Conservation (phyloP, 2,113 vertebrate genomes). For the Cyphomyrus discorhynchus region DNA sequence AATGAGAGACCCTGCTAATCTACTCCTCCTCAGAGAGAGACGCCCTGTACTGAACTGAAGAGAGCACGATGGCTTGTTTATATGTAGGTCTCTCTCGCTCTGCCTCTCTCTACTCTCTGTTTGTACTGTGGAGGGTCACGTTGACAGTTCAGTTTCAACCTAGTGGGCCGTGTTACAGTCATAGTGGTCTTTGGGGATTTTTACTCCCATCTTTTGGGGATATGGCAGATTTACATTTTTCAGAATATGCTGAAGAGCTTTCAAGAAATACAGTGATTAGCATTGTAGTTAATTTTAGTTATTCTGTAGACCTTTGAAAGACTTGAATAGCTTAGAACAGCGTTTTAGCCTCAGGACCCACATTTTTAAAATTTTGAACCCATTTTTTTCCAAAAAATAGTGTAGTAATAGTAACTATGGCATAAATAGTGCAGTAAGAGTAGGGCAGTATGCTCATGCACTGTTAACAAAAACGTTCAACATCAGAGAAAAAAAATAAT, state of each 20-base stretch:
- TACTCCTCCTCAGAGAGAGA: neutral
- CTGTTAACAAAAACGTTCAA: neutral
- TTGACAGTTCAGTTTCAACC: conserved; percentile 13
- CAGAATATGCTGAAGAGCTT: neutral
- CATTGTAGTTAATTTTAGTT: neutral
- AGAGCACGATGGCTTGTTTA: neutral
- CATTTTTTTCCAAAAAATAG: neutral
- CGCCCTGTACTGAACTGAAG: neutral
- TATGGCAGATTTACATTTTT: neutral
- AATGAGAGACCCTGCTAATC: neutral
- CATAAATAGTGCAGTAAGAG: neutral
- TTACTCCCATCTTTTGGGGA: neutral
- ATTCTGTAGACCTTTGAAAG: neutral
- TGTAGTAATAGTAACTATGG: neutral
- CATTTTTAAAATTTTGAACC: neutral
- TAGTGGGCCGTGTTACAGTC: neutral
- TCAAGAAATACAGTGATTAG: neutral
- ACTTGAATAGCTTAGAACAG: neutral
- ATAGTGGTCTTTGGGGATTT: neutral
- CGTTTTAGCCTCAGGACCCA: neutral
- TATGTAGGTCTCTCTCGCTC: conserved; percentile 25
- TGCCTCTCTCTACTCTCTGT: conserved; percentile 49
- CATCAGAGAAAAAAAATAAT: neutral
- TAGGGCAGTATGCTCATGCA: neutral
- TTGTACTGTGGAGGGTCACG: conserved; percentile 42